A percentile compares a stretch with the other conserved stretches of the same genome.
These are phyloP conservation scores for Euura saliciscinereae DNA, from an alignment of 1,140 invertebrate genomes.

Conservation along the genomic window DNA sequence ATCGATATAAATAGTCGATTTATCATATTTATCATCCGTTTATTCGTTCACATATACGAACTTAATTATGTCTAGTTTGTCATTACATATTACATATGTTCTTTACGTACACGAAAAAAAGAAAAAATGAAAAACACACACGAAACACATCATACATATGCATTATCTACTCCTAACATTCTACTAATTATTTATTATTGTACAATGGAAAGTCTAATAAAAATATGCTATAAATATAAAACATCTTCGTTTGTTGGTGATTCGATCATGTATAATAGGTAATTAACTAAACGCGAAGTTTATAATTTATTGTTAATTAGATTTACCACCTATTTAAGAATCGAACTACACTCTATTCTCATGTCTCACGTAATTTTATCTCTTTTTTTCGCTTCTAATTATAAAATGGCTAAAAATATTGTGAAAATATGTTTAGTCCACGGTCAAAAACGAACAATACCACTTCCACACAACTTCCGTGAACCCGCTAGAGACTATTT, in stretches of 20 bases:
- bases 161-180: constrained; percentile 37
- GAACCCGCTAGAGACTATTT: no score
- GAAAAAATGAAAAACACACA: background rate
- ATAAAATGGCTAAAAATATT: no score
- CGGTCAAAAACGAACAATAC: no score
- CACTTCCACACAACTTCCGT: no score
- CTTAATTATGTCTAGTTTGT: constrained; percentile 2
- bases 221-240: constrained; percentile 49
- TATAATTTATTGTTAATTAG: constrained; percentile 13
- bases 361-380: no score
- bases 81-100: background rate
- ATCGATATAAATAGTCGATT: background rate
- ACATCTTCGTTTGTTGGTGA: constrained; percentile 20
- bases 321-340: background rate
- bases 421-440: no score
- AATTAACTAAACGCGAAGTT: background rate
- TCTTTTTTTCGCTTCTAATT: no score
- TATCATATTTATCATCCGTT: constrained; percentile 11
- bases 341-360: no score
- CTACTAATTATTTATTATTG: constrained; percentile 59
- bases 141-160: constrained; percentile 12
- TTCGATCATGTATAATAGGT: constrained; percentile 11
- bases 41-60: constrained; percentile 3
- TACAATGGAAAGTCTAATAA: constrained; percentile 57
- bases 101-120: background rate